Evolutionary conservation across 2,797 vertebrate genomes (phyloP).

Genomic region (Ctenosaura bakeri): DNA sequence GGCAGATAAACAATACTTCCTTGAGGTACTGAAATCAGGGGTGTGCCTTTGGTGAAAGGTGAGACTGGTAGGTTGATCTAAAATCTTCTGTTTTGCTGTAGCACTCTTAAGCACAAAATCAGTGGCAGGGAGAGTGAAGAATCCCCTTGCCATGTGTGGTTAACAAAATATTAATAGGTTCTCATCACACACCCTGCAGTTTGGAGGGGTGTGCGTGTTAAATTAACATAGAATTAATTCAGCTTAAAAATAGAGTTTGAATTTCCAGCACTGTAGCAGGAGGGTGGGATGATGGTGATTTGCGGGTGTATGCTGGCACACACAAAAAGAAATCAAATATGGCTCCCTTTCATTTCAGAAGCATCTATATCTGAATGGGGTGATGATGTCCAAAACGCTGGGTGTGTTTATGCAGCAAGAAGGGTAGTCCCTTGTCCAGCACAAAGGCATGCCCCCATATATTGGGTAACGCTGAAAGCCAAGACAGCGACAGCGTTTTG

Average conservation of each 20-base stretch:
- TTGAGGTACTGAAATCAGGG: constrained; percentile 9
- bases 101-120: neutral
- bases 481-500: neutral
- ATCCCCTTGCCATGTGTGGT: neutral
- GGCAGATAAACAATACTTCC: neutral
- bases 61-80: constrained; percentile 2
- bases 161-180: constrained; percentile 19
- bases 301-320: constrained; percentile 4
- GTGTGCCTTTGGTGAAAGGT: constrained; percentile 25
- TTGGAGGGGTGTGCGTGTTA: neutral
- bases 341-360: constrained; percentile 44
- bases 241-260: constrained; percentile 23
- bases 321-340: constrained; percentile 34
- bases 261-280: constrained; percentile 22
- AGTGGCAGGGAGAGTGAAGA: neutral
- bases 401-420: constrained; percentile 11
- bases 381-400: constrained; percentile 24
- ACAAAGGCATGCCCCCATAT: neutral
- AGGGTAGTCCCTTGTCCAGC: no score
- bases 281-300: constrained; percentile 8
- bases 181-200: neutral
- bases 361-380: constrained; percentile 1
- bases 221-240: constrained; percentile 36
- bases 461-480: neutral
- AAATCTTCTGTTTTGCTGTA: neutral